Conservation (phyloP, 2,113 vertebrate genomes). For the Laticauda laticaudata region DNA sequence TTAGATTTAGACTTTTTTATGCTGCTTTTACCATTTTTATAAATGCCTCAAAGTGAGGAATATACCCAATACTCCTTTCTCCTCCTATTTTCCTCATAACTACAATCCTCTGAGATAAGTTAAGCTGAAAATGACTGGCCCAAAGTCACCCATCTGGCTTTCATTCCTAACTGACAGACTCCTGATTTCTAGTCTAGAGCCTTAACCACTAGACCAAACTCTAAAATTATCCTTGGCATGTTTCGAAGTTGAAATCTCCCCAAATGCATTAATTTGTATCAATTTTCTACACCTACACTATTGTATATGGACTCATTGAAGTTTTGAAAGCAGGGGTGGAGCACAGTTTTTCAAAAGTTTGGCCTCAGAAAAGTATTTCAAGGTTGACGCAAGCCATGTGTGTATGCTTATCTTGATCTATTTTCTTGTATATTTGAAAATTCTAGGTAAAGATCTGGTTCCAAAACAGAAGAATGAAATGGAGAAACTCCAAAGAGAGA, state of each 20-base stretch:
- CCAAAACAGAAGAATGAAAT: slow-evolving; percentile 98
- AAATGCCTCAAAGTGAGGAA: background rate
- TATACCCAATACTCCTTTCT: background rate
- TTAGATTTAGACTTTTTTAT: background rate
- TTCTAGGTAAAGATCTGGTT: slow-evolving; percentile 98
- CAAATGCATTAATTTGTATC: background rate
- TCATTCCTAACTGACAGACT: background rate
- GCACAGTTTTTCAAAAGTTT: background rate
- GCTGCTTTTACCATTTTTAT: background rate
- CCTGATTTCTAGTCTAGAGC: background rate
- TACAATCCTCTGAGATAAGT: background rate
- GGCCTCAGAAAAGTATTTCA: background rate
- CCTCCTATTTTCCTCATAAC: background rate
- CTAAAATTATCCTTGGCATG: background rate
- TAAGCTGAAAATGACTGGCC: background rate
- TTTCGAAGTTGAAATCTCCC: background rate
- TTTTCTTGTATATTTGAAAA: slow-evolving; percentile 3
- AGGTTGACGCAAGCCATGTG: background rate
- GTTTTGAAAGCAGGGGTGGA: background rate
- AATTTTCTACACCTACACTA: background rate
- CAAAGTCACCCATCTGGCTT: background rate
- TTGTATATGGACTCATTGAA: background rate
- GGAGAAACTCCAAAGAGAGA: slow-evolving; percentile 97
- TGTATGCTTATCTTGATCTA: background rate
- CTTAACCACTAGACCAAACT: background rate